Evolutionary conservation across 2,797 vertebrate genomes (phyloP), one percentile per base, ranked within the genome.

Genomic region (Strix occidentalis): DNA sequence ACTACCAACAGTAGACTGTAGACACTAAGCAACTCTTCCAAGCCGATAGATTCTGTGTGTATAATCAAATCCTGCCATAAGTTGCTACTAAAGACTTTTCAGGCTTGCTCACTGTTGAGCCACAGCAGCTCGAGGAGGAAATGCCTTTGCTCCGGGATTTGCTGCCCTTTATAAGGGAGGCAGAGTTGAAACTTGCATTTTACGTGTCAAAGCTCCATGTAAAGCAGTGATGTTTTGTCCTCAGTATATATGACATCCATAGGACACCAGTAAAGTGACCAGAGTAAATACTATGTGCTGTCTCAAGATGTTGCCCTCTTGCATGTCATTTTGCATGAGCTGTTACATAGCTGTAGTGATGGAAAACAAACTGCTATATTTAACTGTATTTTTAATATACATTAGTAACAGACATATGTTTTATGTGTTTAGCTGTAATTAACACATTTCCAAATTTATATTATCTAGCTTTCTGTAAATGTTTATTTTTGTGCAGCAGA

Each of bases 341-440:
- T 43, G 9, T 84, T 87, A 24, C 21, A 9, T 45, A 78, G 53
- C 58, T 87, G 20, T 57, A 43, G 70, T 37, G 60, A 57, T 66
- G 29, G 56, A 83, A 92, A 93, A 82, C 60, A 88, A 75, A n/a
- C 31, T 78, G 63, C 82, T 95, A n/a, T 69, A 81, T 96, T 93
- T 93, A 90, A 86, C 66, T n/a, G 3, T 71, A 31, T 63, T 91
- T 96, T 90, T 84, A 78, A 76, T 81, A 81, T 82, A 84, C 23
- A 28, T 84, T 81, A 86, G 50, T 54, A 92, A 78, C 76, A 88
- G 89, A 69, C 76, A 60, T 93, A 75, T 84, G 69, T 75, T 93
- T 89, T 68, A 33, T 83, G 79, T 86, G 60, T 69, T 95, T 91
- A 84, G 77, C 54, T 90, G 76, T 85, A 95, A 93, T 87, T 92